Evolutionary conservation across 2,888 invertebrate species (phyloP).

Genomic region (Halictus ligatus): DNA sequence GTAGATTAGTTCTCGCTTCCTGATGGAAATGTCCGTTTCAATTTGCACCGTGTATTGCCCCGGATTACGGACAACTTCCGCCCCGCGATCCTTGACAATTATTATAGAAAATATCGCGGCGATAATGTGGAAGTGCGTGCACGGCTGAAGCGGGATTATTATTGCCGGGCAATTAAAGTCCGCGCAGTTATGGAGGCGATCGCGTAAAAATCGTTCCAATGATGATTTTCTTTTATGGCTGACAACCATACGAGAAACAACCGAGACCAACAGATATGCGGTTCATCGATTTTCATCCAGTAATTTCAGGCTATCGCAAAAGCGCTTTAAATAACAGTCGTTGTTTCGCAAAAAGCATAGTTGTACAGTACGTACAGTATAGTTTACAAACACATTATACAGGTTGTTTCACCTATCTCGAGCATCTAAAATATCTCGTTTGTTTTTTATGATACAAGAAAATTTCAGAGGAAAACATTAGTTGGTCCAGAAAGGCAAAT

Average conservation of each 20-base stretch:
- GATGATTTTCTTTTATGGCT: neutral
- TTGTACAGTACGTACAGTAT: too few species aligned
- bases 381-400: too few species aligned
- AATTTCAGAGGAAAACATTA: too few species aligned
- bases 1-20: neutral
- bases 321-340: neutral
- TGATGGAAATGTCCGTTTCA: conserved; percentile 1
- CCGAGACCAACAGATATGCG: neutral
- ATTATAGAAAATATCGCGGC: neutral
- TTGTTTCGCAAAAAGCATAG: neutral
- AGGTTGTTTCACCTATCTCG: too few species aligned
- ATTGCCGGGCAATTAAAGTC: neutral
- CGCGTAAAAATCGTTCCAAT: neutral
- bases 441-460: too few species aligned
- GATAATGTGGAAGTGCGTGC: neutral
- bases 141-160: neutral
- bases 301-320: neutral
- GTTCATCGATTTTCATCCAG: neutral
- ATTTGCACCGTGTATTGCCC: neutral
- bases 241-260: neutral
- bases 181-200: neutral
- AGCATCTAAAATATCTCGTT: too few species aligned
- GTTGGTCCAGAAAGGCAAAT: too few species aligned
- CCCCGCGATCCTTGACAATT: neutral
- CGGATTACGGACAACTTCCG: neutral